Evolutionary conservation across 2,888 invertebrate species (phyloP), one percentile per base, ranked within the genome.

Genomic region (Heteromyza rotundicornis): DNA sequence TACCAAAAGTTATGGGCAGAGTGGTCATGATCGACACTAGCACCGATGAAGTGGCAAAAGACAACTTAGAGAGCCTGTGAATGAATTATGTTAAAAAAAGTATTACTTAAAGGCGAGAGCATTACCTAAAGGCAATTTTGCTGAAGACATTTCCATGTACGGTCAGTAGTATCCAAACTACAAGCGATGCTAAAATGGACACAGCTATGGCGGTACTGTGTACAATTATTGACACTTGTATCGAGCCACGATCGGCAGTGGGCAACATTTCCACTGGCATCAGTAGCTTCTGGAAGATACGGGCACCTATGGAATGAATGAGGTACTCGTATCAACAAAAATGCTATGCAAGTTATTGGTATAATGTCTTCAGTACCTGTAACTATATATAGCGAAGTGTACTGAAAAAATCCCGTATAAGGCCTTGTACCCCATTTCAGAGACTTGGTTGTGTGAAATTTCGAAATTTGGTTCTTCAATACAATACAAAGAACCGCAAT

Each of bases 1-100:
- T 86, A 12, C 90, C 89, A 51, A 90, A 88, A 1, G 90, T 81
- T 65, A 89, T 82, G 0, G 94, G 94, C 35, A 92, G 84, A 70
- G 88, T 87, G 65, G 90, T 88, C 54, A 93, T 83, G 17, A 88
- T 88, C 7, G 86, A 85, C 35, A 92, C 84, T 36, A 90, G 75
- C 84, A 79, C 86, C 83, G 81, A 74, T 17, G 72, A 71, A 2
- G 70, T 65, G n/a, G 69, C 51, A 2, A 64, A 16, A 2, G 74
- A 68, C 2, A 79, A 64, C 2, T 73, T 70, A 1, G 72, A 73
- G n/a, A 79, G 12, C n/a, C 69, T 69, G 7, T 17, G 16, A 36
- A 55, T 5, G 22, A 55, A 22, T 54, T 35, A 17, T 5, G 3
- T 27, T 16, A 22, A 1, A 14, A 1, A 23, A 50, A 50, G 10